Base-by-base conservation (phyloP, 2,888 invertebrate species). In the Hypsopygia costalis region DNA sequence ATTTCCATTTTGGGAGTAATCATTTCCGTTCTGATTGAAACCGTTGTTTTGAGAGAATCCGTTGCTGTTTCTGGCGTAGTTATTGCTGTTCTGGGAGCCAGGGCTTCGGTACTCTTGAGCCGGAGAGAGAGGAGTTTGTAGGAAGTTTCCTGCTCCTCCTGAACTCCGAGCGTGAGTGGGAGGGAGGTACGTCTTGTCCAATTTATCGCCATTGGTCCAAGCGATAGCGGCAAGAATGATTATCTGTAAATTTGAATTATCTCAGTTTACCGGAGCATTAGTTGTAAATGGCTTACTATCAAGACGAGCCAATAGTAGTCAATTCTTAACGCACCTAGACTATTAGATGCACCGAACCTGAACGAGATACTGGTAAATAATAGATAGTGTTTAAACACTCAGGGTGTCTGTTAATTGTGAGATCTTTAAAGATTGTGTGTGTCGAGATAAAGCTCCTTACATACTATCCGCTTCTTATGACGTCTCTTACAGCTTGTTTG, bases 121-220 rank as follows among this genome's bases (percentile, higher is more conserved):
- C 32, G 51, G 58, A 7, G 58, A 43, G 22, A 63, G 34, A 0
- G 81, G 81, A 0, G 76, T 54, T 48, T 75, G 68, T 5, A 81
- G 67, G 55, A 81, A 67, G 47, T 51, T 63, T n/a, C 61, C 69
- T 16, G 16, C 16, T 28, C 79, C 82, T 9, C 73, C 77, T 11
- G 82, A 69, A 8, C 67, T 55, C 38, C 44, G 52, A 6, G 77
- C 72, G 41, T 64, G 57, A 9, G 69, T 55, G 9, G 86, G 86
- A 34, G 87, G 87, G 3, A 88, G 73, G 47, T 87, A 87, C 16
- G 70, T 71, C 38, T 68, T 75, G 62, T 83, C 81, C 49, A 87
- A 51, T 60, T 86, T 83, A 29, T 72, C 86, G 28, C 70, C 81
- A 45, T 65, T 66, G 43, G 78, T 62, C 49, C 71, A 57, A 41